Evolutionary conservation across 2,888 invertebrate species (phyloP), one percentile per base, ranked within the genome.

Genomic region (Dorcus hopei): DNA sequence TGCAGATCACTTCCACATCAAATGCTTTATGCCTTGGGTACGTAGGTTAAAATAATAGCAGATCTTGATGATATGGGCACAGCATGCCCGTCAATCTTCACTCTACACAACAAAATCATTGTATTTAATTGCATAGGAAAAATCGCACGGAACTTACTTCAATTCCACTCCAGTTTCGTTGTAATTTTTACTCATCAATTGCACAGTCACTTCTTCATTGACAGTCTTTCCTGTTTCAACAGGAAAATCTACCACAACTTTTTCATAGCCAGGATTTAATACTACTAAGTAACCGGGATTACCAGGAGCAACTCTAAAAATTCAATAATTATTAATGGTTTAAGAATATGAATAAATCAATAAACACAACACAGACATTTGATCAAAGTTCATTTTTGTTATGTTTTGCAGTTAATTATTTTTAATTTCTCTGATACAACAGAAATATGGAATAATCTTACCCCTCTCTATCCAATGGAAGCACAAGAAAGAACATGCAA

Each of bases 261-360:
- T 73, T 38, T 76, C 72, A 8, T 75, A 75, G 1, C 81, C 80
- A 11, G 89, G 85, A 79, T 93, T 92, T 70, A 85, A 85, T 50
- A 87, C 84, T 23, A 89, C 87, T 67, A 90, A 79, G 78, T 86
- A 89, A 16, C 91, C 91, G 1, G 89, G 90, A 79, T 87, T 89
- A 0, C 89, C 90, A 14, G 84, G 77, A 75, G 88, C 87, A 74
- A 87, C 83, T 78, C 92, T 91, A 74, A 54, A 66, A 71, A 65
- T 23, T 38, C 26, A 33, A 33, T 33, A 7, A 33, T 33, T 1
- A 33, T 33, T 33, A 33, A 6, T 33, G 41, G 26, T 33, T 33
- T 33, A 33, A 33, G 26, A 33, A 5, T 6, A 33, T 5, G 3
- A 33, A 33, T 6, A 48, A 48, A 6, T 14, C 42, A 14, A 16